phyloP scores from a whole-genome alignment of 2,113 vertebrate genomes.

The Petrocephalus zakoni region DNA sequence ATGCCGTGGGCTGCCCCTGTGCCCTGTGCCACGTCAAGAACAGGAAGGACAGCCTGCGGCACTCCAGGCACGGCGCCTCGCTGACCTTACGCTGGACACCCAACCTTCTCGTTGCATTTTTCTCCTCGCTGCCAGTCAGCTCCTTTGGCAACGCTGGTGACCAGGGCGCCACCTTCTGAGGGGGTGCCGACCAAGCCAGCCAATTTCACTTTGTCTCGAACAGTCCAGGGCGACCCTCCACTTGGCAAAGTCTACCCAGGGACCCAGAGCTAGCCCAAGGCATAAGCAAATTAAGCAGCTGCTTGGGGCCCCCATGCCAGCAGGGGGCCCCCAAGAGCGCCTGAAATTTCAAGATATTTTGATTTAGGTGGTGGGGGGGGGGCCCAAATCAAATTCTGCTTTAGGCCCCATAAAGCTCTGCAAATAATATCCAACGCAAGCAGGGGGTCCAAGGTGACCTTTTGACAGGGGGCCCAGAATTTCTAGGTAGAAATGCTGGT shows the following conservation, averaged over 20 bases:
- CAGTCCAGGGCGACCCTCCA: background rate
- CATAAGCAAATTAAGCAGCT: no score
- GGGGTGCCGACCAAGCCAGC: background rate
- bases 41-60: conserved; percentile 94
- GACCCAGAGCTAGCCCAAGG: no score
- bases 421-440: background rate
- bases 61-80: conserved; percentile 74
- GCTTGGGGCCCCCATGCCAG: no score
- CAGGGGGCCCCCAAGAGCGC: no score
- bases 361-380: no score
- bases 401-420: no score
- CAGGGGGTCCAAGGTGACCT: background rate
- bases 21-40: conserved; percentile 93
- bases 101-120: background rate
- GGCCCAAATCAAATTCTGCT: no score
- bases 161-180: background rate
- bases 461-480: no score
- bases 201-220: background rate
- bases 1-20: conserved; percentile 95
- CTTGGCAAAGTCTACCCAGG: background rate
- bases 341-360: no score
- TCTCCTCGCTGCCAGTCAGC: background rate
- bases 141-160: background rate
- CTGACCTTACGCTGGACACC: background rate
- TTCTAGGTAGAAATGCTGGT: background rate